Base-by-base conservation (phyloP, 2,888 invertebrate genomes). In the Cerastis rubricosa region DNA sequence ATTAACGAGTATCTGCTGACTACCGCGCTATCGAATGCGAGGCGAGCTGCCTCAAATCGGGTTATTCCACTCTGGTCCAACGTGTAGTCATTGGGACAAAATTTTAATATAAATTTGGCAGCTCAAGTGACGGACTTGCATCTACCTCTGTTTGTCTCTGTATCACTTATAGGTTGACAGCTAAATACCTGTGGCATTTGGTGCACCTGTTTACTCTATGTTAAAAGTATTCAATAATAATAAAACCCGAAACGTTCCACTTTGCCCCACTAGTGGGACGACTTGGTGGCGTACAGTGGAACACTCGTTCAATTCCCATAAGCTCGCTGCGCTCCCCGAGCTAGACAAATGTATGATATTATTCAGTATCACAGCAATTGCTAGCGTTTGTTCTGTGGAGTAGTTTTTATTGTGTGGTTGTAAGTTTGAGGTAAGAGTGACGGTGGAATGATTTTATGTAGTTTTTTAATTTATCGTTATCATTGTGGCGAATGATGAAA, bases 261-360 rank as follows among this genome's bases (percentile, higher is more conserved):
- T 64, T 43, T 64, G 8, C n/a, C 14, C 63, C n/a, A 43, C 40
- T n/a, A 43, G n/a, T 64, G 43, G 43, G 43, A n/a, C n/a, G 43
- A 43, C 7, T 64, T 14, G n/a, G 22, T 43, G 14, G 63, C 14
- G 63, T 22, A 8, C 3, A n/a, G 64, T 64, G 19, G n/a, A 59
- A 17, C 35, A 17, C 54, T 43, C 11, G 22, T 49, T 12, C 65
- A 25, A 49, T 14, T 40, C 70, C 51, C 76, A 43, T 54, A 11
- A 69, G 66, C 57, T 61, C 64, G 14, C 29, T 17, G 40, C 66
- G 40, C 47, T 5, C 43, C 51, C 25, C 29, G 59, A 84, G 74
- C 84, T 63, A 84, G 85, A 85, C 78, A 54, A 75, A 84, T 75
- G 82, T 61, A 59, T 0, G 66, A 73, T 71, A 84, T 85, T 73